Conservation (phyloP, 2,888 invertebrate species). For the Linnaemya tessellans region DNA sequence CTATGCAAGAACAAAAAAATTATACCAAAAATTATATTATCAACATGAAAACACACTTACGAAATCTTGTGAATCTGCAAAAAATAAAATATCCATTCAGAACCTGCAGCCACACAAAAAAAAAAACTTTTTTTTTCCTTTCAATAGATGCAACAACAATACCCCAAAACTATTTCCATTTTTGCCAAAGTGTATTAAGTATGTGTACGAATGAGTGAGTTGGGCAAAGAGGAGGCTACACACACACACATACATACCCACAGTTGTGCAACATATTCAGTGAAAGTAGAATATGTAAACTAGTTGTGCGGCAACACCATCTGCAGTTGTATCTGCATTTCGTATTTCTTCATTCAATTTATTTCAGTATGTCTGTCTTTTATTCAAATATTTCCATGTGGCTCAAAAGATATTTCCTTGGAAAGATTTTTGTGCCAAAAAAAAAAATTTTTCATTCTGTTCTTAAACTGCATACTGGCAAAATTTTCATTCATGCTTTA, state of each 20-base stretch:
- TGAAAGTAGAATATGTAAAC: conserved; percentile 23
- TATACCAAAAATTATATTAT: conserved; percentile 60
- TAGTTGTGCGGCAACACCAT: conserved; percentile 33
- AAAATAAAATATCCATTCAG: not conserved
- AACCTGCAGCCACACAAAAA: conserved; percentile 3
- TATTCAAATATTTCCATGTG: conserved; percentile 35
- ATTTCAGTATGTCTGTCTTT: conserved; percentile 22
- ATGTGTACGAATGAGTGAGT: not conserved
- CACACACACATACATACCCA: not conserved
- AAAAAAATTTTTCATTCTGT: not conserved
- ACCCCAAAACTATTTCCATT: not conserved
- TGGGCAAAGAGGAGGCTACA: not conserved
- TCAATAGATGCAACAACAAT: conserved; percentile 8
- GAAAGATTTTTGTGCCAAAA: not conserved
- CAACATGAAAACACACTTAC: conserved; percentile 31
- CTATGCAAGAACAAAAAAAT: conserved; percentile 4
- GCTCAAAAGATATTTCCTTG: conserved; percentile 6
- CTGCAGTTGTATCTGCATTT: conserved; percentile 37
- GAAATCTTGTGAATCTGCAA: conserved; percentile 8
- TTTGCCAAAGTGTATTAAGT: not conserved
- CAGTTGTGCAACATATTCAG: conserved; percentile 3
- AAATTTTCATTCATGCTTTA: conserved; percentile 33
- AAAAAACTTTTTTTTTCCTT: not conserved
- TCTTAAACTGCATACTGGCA: conserved; percentile 6
- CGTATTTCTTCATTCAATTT: conserved; percentile 42